Conservation (phyloP, 2,888 invertebrate genomes). For the Mycogona germanica region DNA sequence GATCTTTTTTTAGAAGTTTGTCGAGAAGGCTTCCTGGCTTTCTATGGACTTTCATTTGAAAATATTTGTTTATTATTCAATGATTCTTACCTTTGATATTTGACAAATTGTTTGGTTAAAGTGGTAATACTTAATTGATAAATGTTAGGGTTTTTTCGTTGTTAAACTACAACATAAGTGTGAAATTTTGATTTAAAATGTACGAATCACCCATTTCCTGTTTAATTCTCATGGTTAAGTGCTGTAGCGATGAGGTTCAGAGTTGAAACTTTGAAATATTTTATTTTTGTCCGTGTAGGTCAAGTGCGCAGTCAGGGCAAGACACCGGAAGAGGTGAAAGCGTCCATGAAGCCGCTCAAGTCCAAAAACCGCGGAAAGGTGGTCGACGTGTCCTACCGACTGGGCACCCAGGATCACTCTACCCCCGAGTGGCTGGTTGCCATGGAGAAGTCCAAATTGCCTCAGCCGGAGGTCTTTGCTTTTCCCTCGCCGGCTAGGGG, state of each 20-base stretch:
- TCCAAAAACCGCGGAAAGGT: constrained; percentile 45
- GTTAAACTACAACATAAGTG: neutral
- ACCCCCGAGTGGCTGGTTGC: constrained; percentile 59
- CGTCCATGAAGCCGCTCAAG: constrained; percentile 22
- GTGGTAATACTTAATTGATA: too few relatives aligned
- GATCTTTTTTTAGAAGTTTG: too few relatives aligned
- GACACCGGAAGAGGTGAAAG: constrained; percentile 23
- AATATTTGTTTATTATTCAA: too few relatives aligned
- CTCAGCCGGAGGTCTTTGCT: constrained; percentile 63
- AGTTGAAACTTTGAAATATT: neutral
- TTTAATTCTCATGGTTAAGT: neutral
- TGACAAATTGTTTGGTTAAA: too few relatives aligned
- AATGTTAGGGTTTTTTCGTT: too few relatives aligned
- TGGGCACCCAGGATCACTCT: constrained; percentile 47
- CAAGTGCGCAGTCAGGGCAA: constrained; percentile 13
- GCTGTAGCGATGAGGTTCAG: too few relatives aligned
- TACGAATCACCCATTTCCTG: too few relatives aligned
- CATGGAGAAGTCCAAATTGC: constrained; percentile 60
- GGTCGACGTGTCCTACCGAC: constrained; percentile 54
- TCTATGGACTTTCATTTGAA: too few relatives aligned
- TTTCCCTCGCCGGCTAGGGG: constrained; percentile 87
- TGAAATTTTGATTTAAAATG: neutral
- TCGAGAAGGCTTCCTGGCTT: too few relatives aligned
- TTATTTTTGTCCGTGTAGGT: constrained; percentile 8
- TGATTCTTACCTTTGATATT: too few relatives aligned